Conservation (phyloP, 2,797 vertebrate genomes). For the Rhynchonycteris naso region DNA sequence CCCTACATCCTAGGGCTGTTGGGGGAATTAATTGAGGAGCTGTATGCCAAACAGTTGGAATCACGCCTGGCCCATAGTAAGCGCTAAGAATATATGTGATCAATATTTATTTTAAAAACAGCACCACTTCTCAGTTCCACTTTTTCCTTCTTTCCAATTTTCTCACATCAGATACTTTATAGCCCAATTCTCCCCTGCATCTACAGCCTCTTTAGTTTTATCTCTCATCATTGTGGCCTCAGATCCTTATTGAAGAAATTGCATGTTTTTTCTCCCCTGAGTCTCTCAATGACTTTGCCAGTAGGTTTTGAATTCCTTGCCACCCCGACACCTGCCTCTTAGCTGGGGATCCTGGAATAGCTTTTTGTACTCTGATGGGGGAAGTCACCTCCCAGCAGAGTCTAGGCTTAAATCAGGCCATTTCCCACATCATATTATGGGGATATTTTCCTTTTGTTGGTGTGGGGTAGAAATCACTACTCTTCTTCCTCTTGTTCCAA, state of each 20-base stretch:
- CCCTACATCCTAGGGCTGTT: rapidly evolving
- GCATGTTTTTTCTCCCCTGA: neutral
- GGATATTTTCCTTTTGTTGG: neutral
- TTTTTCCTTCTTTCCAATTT: neutral
- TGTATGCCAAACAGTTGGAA: neutral
- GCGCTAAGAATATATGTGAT: neutral
- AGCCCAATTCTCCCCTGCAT: too few species aligned
- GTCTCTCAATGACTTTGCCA: neutral
- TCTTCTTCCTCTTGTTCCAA: neutral
- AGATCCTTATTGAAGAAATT: neutral
- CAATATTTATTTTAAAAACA: neutral
- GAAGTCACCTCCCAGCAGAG: neutral
- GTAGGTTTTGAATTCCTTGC: neutral
- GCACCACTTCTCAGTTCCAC: neutral
- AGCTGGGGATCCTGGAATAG: neutral
- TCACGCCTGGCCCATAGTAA: neutral
- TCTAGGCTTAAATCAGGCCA: too few species aligned
- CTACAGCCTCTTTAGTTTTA: neutral
- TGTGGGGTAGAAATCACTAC: neutral
- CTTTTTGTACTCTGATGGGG: neutral
- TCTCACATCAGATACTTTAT: neutral
- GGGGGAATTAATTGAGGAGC: neutral
- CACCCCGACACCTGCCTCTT: neutral
- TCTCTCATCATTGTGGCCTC: rapidly evolving
- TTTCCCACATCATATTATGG: neutral